These are phyloP conservation scores for Chromoteleia sp. DNA, from an alignment of 2,888 invertebrate species.

Conservation along the genomic window DNA sequence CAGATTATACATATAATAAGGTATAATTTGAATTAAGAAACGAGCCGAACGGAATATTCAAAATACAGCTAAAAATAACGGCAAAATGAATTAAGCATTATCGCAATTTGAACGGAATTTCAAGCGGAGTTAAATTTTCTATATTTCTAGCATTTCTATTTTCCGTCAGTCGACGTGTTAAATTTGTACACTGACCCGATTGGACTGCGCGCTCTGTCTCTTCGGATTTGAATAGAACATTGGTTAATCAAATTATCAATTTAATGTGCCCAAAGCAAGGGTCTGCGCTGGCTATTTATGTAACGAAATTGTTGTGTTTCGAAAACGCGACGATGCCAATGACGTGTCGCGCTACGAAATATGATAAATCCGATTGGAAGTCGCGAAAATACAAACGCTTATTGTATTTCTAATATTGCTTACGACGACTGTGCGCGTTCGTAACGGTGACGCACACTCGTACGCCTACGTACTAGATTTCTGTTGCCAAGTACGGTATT, in stretches of 20 bases:
- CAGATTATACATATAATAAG: too few species aligned
- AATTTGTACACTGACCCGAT: conserved; percentile 64
- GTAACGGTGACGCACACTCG: conserved; percentile 39
- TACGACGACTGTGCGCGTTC: conserved; percentile 4
- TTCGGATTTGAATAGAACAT: conserved; percentile 55
- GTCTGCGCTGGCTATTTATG: conserved; percentile 20
- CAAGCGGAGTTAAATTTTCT: conserved; percentile 43
- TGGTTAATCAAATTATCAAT: conserved; percentile 59
- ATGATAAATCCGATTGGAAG: not conserved
- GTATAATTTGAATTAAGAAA: too few species aligned
- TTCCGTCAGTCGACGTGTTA: conserved; percentile 53
- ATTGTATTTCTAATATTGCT: conserved; percentile 17
- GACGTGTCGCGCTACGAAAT: not conserved
- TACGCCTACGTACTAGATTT: conserved; percentile 41
- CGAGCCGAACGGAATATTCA: too few species aligned
- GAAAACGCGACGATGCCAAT: conserved; percentile 21
- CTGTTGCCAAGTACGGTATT: conserved; percentile 50
- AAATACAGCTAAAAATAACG: not conserved
- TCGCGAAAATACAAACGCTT: not conserved
- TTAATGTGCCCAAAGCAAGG: conserved; percentile 34
- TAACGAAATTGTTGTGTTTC: conserved; percentile 42
- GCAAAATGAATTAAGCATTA: conserved; percentile 12
- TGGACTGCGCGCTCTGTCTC: conserved; percentile 55
- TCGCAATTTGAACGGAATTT: conserved; percentile 15
- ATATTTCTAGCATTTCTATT: conserved; percentile 58